A percentile compares a stretch with the other conserved stretches of the same genome.
Evolutionary conservation across 2,113 vertebrate species (phyloP).

Genomic region (Callipepla squamata): DNA sequence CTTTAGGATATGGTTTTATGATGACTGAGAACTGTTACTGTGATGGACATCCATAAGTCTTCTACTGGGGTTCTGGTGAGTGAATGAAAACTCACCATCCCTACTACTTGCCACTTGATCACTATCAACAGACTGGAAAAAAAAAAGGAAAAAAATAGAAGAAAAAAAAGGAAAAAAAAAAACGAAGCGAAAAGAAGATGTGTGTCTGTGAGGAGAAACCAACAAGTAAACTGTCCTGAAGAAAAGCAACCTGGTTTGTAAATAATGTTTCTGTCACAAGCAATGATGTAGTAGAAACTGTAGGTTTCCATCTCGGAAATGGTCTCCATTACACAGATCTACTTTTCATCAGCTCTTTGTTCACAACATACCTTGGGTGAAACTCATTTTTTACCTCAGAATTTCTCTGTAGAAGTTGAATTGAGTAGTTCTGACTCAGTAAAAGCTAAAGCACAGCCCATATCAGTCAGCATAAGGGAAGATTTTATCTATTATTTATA

Average conservation of each 20-base stretch:
- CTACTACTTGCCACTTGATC: not conserved
- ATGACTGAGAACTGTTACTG: not conserved
- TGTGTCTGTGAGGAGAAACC: not conserved
- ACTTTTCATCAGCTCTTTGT: not conserved
- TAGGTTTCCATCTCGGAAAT: not conserved
- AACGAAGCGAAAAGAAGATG: not conserved
- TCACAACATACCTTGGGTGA: not conserved
- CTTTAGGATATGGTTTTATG: not conserved
- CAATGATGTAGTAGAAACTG: not conserved
- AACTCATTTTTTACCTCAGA: not conserved
- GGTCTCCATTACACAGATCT: not conserved
- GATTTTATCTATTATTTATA: not conserved
- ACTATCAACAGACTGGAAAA: not conserved
- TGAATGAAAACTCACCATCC: slow-evolving; percentile 39
- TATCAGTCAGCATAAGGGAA: not conserved
- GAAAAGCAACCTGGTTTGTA: not conserved
- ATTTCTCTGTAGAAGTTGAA: not conserved
- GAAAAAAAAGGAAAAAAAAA: too few relatives aligned
- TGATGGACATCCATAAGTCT: not conserved
- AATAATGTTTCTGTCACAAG: not conserved
- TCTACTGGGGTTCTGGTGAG: not conserved
- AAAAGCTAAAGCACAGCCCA: not conserved
- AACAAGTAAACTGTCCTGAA: not conserved
- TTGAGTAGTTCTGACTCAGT: not conserved
- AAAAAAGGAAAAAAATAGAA: not conserved